A percentile compares a stretch with the other conserved stretches of the same genome.
These are phyloP conservation scores for Pseudomyrmex sp. DNA, from an alignment of 1,140 invertebrate genomes.

Conservation along the genomic window DNA sequence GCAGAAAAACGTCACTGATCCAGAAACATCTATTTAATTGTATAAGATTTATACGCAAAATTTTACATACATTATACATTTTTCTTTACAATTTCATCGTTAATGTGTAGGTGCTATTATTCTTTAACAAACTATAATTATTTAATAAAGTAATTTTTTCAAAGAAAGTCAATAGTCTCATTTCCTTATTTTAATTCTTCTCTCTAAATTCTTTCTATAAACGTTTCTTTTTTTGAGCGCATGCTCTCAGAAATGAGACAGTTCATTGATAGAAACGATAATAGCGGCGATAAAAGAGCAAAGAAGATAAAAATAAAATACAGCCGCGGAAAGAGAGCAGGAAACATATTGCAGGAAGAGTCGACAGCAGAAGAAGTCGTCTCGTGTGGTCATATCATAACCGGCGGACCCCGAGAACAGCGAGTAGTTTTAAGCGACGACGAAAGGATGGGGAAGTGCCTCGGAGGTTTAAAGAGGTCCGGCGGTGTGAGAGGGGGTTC, in stretches of 20 bases:
- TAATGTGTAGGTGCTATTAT: not conserved
- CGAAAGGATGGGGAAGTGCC: conserved; percentile 26
- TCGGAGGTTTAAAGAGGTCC: conserved; percentile 20
- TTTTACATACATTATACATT: too few relatives aligned
- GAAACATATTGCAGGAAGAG: conserved; percentile 53
- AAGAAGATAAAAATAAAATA: conserved; percentile 28
- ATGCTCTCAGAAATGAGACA: conserved; percentile 13
- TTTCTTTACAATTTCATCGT: not conserved
- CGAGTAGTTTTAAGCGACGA: conserved; percentile 56
- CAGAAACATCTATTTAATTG: not conserved
- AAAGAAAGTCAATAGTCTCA: conserved; percentile 6
- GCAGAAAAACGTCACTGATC: conserved; percentile 2
- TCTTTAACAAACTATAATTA: not conserved
- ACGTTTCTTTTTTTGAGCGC: conserved; percentile 15
- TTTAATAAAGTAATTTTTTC: not conserved
- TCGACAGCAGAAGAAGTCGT: conserved; percentile 67
- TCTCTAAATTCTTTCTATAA: not conserved
- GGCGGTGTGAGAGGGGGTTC: conserved; percentile 69
- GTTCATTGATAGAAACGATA: conserved; percentile 45
- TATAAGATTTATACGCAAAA: too few relatives aligned
- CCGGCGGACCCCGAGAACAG: conserved; percentile 51
- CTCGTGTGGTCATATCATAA: conserved; percentile 68
- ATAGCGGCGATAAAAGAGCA: conserved; percentile 49
- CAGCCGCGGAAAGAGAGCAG: conserved; percentile 14
- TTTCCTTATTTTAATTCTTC: not conserved